Evolutionary conservation across 2,888 invertebrate genomes (phyloP).

Genomic region (Cheilosia pagana): DNA sequence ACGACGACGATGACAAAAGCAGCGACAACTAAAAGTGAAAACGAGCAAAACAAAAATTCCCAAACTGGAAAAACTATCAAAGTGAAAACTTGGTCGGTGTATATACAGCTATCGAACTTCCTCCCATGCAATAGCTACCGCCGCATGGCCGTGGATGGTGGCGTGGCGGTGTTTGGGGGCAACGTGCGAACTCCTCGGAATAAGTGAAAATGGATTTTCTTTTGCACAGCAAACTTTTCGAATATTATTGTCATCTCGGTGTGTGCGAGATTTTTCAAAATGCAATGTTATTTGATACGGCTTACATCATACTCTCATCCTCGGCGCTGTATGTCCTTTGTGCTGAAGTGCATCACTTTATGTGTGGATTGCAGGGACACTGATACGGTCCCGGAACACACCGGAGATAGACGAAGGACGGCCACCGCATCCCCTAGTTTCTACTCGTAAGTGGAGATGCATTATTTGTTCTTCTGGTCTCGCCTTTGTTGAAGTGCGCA

Average conservation of each 20-base stretch:
- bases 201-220: constrained; percentile 71
- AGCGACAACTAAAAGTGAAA: constrained; percentile 8
- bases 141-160: no score
- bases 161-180: background rate
- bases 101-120: constrained; percentile 9
- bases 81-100: constrained; percentile 39
- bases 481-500: constrained; percentile 14
- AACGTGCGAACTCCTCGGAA: constrained; percentile 60
- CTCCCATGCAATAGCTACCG: background rate
- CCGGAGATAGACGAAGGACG: constrained; percentile 31
- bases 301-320: background rate
- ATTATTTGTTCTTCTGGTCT: constrained; percentile 2
- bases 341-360: constrained; percentile 31
- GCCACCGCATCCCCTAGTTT: background rate
- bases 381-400: constrained; percentile 11
- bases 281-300: constrained; percentile 56
- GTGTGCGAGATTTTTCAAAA: constrained; percentile 30
- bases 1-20: constrained; percentile 40
- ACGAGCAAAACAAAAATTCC: constrained; percentile 20
- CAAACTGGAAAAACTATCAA: constrained; percentile 44
- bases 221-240: constrained; percentile 63
- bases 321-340: background rate
- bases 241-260: constrained; percentile 66
- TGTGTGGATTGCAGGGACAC: constrained; percentile 5
- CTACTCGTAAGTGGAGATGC: constrained; percentile 24